Evolutionary conservation across 2,797 vertebrate species (phyloP).

Genomic region (Peromyscus nudipes): DNA sequence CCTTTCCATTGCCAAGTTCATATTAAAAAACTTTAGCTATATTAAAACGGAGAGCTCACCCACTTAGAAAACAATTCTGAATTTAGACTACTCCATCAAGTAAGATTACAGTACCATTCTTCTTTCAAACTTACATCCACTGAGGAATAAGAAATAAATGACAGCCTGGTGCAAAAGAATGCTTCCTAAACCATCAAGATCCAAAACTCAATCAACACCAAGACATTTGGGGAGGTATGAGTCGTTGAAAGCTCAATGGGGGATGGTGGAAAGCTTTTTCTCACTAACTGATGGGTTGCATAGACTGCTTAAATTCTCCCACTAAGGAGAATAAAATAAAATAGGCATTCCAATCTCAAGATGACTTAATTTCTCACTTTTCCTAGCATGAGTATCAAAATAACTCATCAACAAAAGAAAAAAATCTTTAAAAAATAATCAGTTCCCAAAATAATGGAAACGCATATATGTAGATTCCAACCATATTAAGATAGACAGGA

Average conservation of each 20-base stretch:
- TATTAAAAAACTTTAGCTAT: constrained; percentile 67
- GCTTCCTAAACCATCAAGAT: constrained; percentile 66
- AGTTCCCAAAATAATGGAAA: constrained; percentile 71
- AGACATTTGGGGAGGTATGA: constrained; percentile 31
- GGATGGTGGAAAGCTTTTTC: constrained; percentile 46
- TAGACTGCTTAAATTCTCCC: constrained; percentile 76
- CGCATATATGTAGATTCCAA: constrained; percentile 65
- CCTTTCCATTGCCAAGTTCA: constrained; percentile 71
- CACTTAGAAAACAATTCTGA: constrained; percentile 71
- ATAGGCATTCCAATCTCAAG: constrained; percentile 66
- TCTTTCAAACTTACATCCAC: constrained; percentile 70
- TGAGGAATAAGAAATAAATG: constrained; percentile 60
- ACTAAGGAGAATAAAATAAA: constrained; percentile 57
- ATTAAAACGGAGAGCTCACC: constrained; percentile 65
- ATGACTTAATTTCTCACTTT: constrained; percentile 68
- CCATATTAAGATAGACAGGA: constrained; percentile 49
- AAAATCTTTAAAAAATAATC: constrained; percentile 63
- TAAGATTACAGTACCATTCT: constrained; percentile 73
- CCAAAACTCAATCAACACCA: constrained; percentile 58
- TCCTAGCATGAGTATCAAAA: constrained; percentile 74
- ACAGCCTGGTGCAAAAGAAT: constrained; percentile 63
- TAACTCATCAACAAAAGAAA: constrained; percentile 67
- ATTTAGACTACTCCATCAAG: constrained; percentile 59
- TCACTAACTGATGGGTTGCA: constrained; percentile 70
- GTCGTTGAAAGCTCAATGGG: constrained; percentile 57